Evolutionary conservation across 2,888 invertebrate genomes (phyloP).

Genomic region (Drosophila leonis): DNA sequence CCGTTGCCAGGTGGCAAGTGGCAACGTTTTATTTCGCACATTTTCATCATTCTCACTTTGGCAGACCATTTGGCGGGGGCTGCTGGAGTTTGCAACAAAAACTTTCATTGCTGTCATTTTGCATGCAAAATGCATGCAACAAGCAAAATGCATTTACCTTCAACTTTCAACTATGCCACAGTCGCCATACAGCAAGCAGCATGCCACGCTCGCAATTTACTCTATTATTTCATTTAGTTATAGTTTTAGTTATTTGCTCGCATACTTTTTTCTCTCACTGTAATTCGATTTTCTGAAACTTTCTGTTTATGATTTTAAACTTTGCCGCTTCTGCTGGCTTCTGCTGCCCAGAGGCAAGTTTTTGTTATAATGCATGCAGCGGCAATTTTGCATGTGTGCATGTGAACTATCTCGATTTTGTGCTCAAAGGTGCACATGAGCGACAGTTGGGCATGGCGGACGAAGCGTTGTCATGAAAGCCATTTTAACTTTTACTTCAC

Average conservation of each 20-base stretch:
- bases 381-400: conserved; percentile 37
- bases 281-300: conserved; percentile 55
- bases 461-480: conserved; percentile 8
- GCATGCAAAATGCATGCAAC: conserved; percentile 70
- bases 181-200: conserved; percentile 2
- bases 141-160: conserved; percentile 76
- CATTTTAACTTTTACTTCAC: conserved; percentile 22
- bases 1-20: conserved; percentile 26
- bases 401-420: not conserved
- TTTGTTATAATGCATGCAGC: conserved; percentile 64
- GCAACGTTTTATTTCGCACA: conserved; percentile 73
- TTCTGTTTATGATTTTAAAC: conserved; percentile 77
- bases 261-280: conserved; percentile 20
- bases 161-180: conserved; percentile 32
- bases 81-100: conserved; percentile 48
- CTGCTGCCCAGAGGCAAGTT: conserved; percentile 58
- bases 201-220: conserved; percentile 49
- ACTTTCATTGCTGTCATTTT: conserved; percentile 66
- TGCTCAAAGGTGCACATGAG: conserved; percentile 6
- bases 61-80: conserved; percentile 54
- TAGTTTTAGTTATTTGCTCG: conserved; percentile 38
- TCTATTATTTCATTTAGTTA: conserved; percentile 78
- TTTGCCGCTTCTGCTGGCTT: conserved; percentile 56
- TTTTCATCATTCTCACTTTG: conserved; percentile 74
- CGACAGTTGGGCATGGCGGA: not conserved